Evolutionary conservation across 2,888 invertebrate genomes (phyloP).

Genomic region (Protophormia terraenovae): DNA sequence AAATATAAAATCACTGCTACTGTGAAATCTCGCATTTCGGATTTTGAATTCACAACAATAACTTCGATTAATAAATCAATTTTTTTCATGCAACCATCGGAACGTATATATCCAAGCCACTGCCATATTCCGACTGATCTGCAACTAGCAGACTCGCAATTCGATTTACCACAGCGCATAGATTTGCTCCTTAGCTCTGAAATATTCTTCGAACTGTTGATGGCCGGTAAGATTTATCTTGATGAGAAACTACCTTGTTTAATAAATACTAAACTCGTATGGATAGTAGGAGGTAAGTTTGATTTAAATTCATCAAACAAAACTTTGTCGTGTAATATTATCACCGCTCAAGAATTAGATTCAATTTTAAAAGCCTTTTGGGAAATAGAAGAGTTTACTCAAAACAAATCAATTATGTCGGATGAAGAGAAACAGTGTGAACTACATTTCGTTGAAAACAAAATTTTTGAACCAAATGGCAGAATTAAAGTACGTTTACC

Average conservation of each 20-base stretch:
- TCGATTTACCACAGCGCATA: not conserved
- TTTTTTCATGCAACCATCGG: not conserved
- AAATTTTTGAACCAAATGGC: no score
- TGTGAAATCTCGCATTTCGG: not conserved
- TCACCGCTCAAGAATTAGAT: no score
- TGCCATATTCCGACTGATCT: not conserved
- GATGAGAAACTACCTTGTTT: not conserved
- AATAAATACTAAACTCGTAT: slow-evolving; percentile 33
- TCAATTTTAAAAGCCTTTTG: no score
- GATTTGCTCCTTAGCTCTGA: not conserved
- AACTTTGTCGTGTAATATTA: not conserved
- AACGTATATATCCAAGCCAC: not conserved
- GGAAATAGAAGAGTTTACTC: no score
- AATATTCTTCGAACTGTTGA: slow-evolving; percentile 38
- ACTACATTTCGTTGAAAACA: no score
- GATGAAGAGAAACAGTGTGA: no score
- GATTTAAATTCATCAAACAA: not conserved
- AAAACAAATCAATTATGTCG: no score
- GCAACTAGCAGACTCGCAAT: not conserved
- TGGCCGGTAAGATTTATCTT: slow-evolving; percentile 23
- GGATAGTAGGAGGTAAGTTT: not conserved
- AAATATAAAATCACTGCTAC: not conserved
- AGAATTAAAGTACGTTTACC: no score
- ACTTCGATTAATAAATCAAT: not conserved
- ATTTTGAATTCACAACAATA: not conserved